Evolutionary conservation across 2,888 invertebrate genomes (phyloP).

Genomic region (Psococerastis gibbosa): DNA sequence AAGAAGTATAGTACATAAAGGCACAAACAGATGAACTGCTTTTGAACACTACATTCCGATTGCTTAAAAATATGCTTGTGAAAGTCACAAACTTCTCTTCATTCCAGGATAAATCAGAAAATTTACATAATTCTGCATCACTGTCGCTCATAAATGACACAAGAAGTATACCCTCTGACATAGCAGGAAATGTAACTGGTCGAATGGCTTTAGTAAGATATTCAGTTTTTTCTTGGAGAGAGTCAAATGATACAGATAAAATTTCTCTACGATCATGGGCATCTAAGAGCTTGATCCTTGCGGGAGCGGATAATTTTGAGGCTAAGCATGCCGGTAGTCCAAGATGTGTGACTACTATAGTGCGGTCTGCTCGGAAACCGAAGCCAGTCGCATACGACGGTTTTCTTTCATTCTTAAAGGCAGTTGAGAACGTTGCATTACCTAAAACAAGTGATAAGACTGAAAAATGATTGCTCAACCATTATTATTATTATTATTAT

Average conservation of each 20-base stretch:
- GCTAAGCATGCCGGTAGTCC: not conserved
- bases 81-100: slow-evolving; percentile 12
- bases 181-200: not conserved
- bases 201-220: not conserved
- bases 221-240: too few species aligned
- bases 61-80: slow-evolving; percentile 13
- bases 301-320: not conserved
- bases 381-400: not conserved
- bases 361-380: not conserved
- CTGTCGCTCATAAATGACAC: not conserved
- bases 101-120: slow-evolving; percentile 11
- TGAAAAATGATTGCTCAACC: too few species aligned
- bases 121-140: not conserved
- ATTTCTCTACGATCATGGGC: not conserved
- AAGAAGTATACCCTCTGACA: not conserved
- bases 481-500: too few species aligned
- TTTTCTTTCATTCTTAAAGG: too few species aligned
- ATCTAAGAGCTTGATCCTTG: not conserved
- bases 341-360: not conserved
- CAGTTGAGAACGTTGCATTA: too few species aligned
- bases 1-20: slow-evolving; percentile 13
- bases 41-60: slow-evolving; percentile 12
- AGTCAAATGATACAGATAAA: too few species aligned
- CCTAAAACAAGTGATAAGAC: too few species aligned
- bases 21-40: slow-evolving; percentile 13